Base-by-base conservation (phyloP, 2,113 vertebrate species). In the Furnarius figulus region DNA sequence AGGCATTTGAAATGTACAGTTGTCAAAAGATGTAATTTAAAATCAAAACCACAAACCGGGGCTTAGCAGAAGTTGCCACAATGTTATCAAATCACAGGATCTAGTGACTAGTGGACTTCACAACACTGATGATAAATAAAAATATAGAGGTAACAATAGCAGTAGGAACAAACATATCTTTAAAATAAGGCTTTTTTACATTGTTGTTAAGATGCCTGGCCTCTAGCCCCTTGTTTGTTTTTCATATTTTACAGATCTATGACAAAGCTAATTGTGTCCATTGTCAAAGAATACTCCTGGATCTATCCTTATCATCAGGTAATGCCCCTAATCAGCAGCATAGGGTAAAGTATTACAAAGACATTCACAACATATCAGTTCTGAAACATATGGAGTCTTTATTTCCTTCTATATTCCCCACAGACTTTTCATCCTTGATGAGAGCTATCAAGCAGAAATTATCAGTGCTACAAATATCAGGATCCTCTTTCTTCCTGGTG, bases 271-370 rank as follows among this genome's bases (percentile, higher is more conserved):
- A 89, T 83, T 93, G 80, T 56, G 73, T 84, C 78, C 76, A 65
- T 47, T 90, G 80, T 92, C 55, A 82, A 83, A 92, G 67, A 93
- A 88, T 52, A 93, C 42, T 44, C n/a, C 85, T 72, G 72, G 62
- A 90, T 94, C 70, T 81, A 53, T 20, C 37, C 65, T 95, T 76
- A 85, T 85, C 66, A 94, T 50, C 56, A 80, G n/a, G 77, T 92
- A 96, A 96, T 95, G 93, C 85, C 94, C 95, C 87, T 93, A 87
- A 92, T 91, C 91, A 95, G 89, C 93, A 97, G 93, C 95, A 92
- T 10, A 91, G 13, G 27, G 76, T 63, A 87, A 96, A 87, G 49
- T 87, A 85, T 44, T 70, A 33, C 79, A 75, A 92, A 95, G 70
- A 94, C 85, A 95, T 96, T 93, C 92, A 89, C 78, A 87, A 30